These are phyloP conservation scores for Drosophila pandora DNA, from an alignment of 1,140 invertebrate genomes.

Conservation along the genomic window DNA sequence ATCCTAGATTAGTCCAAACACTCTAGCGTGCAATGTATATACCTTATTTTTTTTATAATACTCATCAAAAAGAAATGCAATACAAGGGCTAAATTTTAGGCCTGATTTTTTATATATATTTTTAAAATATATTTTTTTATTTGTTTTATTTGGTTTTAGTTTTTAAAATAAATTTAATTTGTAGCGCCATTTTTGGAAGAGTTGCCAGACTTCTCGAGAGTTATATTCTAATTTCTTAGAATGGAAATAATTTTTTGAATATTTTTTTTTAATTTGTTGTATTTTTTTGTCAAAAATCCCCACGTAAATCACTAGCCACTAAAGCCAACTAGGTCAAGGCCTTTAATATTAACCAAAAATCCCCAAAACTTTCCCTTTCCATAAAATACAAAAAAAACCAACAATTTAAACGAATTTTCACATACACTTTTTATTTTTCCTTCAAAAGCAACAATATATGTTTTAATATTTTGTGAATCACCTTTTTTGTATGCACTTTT, in stretches of 20 bases:
- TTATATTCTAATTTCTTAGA: too few relatives aligned
- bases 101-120: not conserved
- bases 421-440: not conserved
- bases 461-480: constrained; percentile 31
- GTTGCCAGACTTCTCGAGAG: too few relatives aligned
- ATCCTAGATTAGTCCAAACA: constrained; percentile 7
- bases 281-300: not conserved
- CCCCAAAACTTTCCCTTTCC: not conserved
- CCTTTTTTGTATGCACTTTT: constrained; percentile 11
- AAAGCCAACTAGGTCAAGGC: not conserved
- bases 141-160: not conserved
- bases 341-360: too few relatives aligned
- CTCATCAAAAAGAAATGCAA: constrained; percentile 21
- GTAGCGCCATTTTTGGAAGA: too few relatives aligned
- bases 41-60: constrained; percentile 19
- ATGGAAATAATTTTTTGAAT: too few relatives aligned
- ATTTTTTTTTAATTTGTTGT: not conserved
- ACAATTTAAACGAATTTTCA: not conserved
- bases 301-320: not conserved
- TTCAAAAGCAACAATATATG: constrained; percentile 3
- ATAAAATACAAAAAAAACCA: not conserved
- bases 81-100: not conserved
- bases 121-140: not conserved
- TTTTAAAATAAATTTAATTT: too few relatives aligned
- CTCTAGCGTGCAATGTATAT: constrained; percentile 23